These are phyloP conservation scores for Coregonus clupeaformis DNA, from an alignment of 2,113 vertebrate species.

Conservation along the genomic window DNA sequence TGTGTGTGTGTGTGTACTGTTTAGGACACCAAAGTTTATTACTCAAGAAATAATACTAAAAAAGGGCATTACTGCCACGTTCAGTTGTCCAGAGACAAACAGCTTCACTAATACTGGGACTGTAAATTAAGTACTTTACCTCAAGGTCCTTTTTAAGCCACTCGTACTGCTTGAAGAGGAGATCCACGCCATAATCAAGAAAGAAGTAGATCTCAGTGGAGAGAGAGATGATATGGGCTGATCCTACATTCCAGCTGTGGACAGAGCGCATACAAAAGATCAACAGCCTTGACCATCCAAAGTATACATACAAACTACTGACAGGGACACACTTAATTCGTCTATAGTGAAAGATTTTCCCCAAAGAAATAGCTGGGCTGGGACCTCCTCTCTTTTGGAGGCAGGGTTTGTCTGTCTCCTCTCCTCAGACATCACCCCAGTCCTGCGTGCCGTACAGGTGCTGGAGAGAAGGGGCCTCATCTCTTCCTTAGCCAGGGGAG, in stretches of 20 bases:
- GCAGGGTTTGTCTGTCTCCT: background rate
- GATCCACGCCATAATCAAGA: constrained; percentile 73
- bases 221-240: constrained; percentile 85
- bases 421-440: background rate
- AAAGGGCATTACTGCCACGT: too few relatives aligned
- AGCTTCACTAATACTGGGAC: background rate
- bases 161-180: constrained; percentile 79
- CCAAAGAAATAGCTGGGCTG: background rate
- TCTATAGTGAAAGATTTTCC: background rate
- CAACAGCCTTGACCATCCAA: constrained; percentile 27
- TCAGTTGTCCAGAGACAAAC: background rate
- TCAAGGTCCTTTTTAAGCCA: constrained; percentile 84
- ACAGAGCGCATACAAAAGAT: constrained; percentile 49
- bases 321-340: constrained; percentile 28
- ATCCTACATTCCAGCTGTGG: constrained; percentile 83
- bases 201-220: constrained; percentile 90
- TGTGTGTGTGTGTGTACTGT: background rate
- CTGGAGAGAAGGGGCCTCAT: constrained; percentile 20
- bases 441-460: constrained; percentile 22
- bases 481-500: constrained; percentile 19
- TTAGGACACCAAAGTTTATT: too few relatives aligned
- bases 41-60: too few relatives aligned
- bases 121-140: constrained; percentile 58
- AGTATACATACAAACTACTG: constrained; percentile 23
- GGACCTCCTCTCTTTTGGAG: background rate